Evolutionary conservation across 2,888 invertebrate species (phyloP).

Genomic region (Pheosia gnoma): DNA sequence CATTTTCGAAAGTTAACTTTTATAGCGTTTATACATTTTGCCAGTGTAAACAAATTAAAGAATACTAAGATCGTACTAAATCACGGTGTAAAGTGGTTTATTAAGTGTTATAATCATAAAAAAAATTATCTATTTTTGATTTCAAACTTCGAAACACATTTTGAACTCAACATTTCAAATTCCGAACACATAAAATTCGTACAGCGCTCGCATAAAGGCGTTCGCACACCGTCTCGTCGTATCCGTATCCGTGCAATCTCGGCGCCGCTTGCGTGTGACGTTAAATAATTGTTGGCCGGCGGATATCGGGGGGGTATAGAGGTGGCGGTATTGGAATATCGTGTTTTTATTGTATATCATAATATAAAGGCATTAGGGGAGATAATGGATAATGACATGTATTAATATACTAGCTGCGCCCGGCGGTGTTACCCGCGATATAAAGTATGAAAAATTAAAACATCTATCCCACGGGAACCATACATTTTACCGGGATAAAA

Average conservation of each 20-base stretch:
- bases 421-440: too few relatives aligned
- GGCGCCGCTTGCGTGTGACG: constrained; percentile 66
- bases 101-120: too few relatives aligned
- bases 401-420: too few relatives aligned
- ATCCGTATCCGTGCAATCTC: constrained; percentile 55
- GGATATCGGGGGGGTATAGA: constrained; percentile 28
- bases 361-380: not conserved
- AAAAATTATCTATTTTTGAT: not conserved
- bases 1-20: not conserved
- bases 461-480: too few relatives aligned
- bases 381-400: too few relatives aligned
- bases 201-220: constrained; percentile 37
- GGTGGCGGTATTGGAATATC: constrained; percentile 12
- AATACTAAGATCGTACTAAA: too few relatives aligned
- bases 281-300: constrained; percentile 70
- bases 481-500: too few relatives aligned
- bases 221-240: constrained; percentile 40
- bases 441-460: too few relatives aligned
- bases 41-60: too few relatives aligned
- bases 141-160: not conserved
- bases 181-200: not conserved
- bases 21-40: not conserved
- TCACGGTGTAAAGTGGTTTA: too few relatives aligned
- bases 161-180: not conserved
- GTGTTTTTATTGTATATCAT: not conserved